These are phyloP conservation scores for Scortum barcoo DNA, from an alignment of 2,113 vertebrate genomes.

Conservation along the genomic window DNA sequence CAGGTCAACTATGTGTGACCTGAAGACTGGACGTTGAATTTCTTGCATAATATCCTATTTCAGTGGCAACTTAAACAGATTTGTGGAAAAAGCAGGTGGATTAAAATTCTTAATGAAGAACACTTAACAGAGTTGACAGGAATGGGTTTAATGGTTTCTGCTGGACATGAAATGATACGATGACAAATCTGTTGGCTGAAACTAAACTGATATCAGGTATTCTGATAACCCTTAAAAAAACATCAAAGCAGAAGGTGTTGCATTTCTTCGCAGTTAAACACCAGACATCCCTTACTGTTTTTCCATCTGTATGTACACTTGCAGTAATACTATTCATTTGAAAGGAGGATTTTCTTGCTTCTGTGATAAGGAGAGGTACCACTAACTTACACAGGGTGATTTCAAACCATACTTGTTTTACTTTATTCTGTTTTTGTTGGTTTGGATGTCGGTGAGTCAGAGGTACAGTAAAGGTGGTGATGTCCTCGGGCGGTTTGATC, in stretches of 20 bases:
- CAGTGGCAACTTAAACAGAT: constrained; percentile 12
- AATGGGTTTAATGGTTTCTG: neutral
- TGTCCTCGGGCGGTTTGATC: constrained; percentile 27
- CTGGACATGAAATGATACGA: neutral
- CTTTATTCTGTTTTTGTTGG: neutral
- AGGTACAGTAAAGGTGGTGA: neutral
- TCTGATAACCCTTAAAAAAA: constrained; percentile 13
- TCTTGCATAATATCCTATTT: constrained; percentile 46
- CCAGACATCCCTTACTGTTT: neutral
- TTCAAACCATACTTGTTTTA: neutral
- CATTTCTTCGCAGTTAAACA: constrained; percentile 26
- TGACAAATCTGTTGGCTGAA: neutral
- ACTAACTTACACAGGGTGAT: neutral
- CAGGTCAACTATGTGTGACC: constrained; percentile 24
- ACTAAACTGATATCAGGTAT: neutral
- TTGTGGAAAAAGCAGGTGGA: constrained; percentile 15
- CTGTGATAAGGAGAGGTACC: neutral
- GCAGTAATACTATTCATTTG: neutral
- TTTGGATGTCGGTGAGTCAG: neutral
- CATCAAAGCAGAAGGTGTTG: neutral
- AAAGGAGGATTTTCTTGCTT: no score
- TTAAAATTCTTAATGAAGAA: constrained; percentile 5
- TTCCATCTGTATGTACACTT: neutral
- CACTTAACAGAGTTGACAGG: neutral
- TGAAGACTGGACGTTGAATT: constrained; percentile 5